These are phyloP conservation scores for Leucophenga varia DNA, from an alignment of 1,140 invertebrate species.

Conservation along the genomic window DNA sequence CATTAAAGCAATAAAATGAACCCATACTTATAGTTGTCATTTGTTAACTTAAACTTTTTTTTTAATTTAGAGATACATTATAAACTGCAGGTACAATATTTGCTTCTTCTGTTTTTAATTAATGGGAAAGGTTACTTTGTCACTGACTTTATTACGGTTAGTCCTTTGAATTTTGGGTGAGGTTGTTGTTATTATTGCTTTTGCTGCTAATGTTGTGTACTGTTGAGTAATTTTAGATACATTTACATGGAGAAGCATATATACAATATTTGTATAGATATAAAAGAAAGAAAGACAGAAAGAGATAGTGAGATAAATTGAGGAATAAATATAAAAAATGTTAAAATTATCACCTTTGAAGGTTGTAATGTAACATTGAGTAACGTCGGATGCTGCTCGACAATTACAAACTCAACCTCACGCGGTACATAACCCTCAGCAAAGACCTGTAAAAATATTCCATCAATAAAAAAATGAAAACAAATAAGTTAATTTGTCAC, in stretches of 20 bases:
- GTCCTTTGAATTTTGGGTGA: constrained; percentile 3
- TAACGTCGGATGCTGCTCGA: constrained; percentile 80
- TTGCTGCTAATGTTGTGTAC: background rate
- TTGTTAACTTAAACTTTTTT: too few species aligned
- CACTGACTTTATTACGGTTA: constrained; percentile 17
- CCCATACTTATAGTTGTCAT: too few species aligned
- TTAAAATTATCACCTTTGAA: constrained; percentile 68
- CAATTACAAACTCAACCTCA: constrained; percentile 82
- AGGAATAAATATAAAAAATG: background rate
- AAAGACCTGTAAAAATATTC: constrained; percentile 69
- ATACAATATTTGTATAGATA: too few species aligned
- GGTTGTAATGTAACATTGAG: constrained; percentile 80
- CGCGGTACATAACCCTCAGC: constrained; percentile 79
- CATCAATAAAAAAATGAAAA: background rate
- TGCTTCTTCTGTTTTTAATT: too few species aligned
- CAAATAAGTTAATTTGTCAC: background rate
- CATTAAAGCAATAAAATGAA: too few species aligned
- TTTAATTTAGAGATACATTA: too few species aligned
- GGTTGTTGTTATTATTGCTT: constrained; percentile 4
- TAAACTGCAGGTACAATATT: too few species aligned
- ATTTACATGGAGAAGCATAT: too few species aligned
- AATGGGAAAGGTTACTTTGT: constrained; percentile 27
- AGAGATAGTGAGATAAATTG: constrained; percentile 17
- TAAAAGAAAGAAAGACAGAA: constrained; percentile 12
- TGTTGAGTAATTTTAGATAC: constrained; percentile 1